Conservation (phyloP, 1,140 invertebrate species). For the Dendrolimus punctatus region DNA sequence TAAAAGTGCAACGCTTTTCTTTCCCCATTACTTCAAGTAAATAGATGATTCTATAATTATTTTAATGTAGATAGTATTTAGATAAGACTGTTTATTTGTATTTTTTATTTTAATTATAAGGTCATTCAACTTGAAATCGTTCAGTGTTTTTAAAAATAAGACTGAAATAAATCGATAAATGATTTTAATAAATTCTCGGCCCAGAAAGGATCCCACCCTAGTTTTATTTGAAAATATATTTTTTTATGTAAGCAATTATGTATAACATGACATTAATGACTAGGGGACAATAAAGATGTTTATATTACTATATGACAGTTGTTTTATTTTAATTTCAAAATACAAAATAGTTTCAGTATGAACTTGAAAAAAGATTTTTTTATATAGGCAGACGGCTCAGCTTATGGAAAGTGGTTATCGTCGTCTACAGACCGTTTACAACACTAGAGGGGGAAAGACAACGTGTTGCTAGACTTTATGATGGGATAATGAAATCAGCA, state of each 20-base stretch:
- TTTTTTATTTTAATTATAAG: too few relatives aligned
- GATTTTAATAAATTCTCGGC: conserved; percentile 20
- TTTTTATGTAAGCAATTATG: conserved; percentile 27
- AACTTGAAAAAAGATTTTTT: too few relatives aligned
- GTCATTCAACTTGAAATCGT: conserved; percentile 6
- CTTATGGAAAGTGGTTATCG: too few relatives aligned
- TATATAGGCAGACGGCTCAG: too few relatives aligned
- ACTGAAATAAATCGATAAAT: conserved; percentile 46
- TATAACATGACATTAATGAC: conserved; percentile 29
- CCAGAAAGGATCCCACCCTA: conserved; percentile 55
- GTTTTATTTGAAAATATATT: conserved; percentile 21
- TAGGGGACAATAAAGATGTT: conserved; percentile 56
- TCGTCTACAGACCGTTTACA: too few relatives aligned
- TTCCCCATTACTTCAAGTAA: conserved; percentile 8
- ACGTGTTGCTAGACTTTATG: too few relatives aligned
- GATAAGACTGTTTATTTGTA: conserved; percentile 26
- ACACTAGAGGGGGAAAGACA: too few relatives aligned
- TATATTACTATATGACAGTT: conserved; percentile 30
- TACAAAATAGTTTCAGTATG: not conserved
- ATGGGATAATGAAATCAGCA: too few relatives aligned
- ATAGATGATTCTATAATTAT: conserved; percentile 10
- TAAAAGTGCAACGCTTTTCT: conserved; percentile 35
- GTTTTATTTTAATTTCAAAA: conserved; percentile 21
- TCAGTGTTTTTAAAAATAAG: conserved; percentile 59
- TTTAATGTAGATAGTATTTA: conserved; percentile 20